Percentiles rank a stretch among this genome's conserved stretches.
phyloP scores from a whole-genome alignment of 2,888 invertebrate genomes.

The Apodemia zela region DNA sequence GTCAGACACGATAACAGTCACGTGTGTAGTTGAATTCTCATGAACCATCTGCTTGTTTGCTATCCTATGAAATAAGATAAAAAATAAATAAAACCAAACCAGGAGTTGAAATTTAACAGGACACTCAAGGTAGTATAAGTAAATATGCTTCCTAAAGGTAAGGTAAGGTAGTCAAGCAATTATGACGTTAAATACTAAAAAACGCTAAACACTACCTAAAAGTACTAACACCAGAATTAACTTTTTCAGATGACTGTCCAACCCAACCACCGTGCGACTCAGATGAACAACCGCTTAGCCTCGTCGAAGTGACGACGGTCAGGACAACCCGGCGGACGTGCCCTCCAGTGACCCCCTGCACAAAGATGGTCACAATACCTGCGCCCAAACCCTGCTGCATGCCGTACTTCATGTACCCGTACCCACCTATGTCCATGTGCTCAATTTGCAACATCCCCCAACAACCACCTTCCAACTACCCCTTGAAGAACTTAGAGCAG shows the following conservation, averaged over 20 bases:
- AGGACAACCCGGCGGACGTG: constrained; percentile 25
- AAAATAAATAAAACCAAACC: too few relatives aligned
- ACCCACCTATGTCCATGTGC: constrained; percentile 27
- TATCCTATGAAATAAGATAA: too few relatives aligned
- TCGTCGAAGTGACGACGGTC: constrained; percentile 22
- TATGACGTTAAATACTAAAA: not conserved
- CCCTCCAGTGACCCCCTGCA: constrained; percentile 26
- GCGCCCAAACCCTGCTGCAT: constrained; percentile 22
- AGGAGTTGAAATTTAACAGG: too few relatives aligned
- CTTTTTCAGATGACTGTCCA: constrained; percentile 37
- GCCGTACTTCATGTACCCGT: constrained; percentile 23
- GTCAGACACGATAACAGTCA: too few relatives aligned
- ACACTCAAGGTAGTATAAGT: too few relatives aligned
- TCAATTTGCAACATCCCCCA: constrained; percentile 22
- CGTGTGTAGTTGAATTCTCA: too few relatives aligned
- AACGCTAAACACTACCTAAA: not conserved
- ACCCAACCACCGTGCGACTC: constrained; percentile 29
- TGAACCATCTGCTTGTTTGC: too few relatives aligned
- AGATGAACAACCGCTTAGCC: not conserved
- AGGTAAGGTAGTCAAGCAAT: too few relatives aligned
- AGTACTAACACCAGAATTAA: not conserved
- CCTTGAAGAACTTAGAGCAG: not conserved
- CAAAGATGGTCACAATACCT: constrained; percentile 16
- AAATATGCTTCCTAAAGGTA: too few relatives aligned
- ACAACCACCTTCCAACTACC: not conserved